phyloP scores from a whole-genome alignment of 1,140 invertebrate genomes.

The Macrotrachela quadricornifera region DNA sequence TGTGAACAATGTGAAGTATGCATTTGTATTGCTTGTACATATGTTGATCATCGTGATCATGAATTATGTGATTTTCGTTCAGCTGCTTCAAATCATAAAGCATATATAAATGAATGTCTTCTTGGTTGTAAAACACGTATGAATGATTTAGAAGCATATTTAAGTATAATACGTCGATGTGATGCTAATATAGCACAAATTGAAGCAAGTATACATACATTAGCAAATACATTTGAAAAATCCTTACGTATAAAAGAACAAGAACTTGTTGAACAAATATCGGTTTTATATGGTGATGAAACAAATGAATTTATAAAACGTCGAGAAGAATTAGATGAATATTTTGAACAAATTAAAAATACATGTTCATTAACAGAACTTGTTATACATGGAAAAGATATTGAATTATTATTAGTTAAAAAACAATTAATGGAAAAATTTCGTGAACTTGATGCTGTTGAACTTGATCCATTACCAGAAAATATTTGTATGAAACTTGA shows the following conservation, averaged over 20 bases:
- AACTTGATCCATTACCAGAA: slow-evolving; percentile 20
- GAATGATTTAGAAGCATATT: slow-evolving; percentile 1
- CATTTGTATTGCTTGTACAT: slow-evolving; percentile 31
- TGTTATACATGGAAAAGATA: slow-evolving; percentile 29
- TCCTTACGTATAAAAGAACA: slow-evolving; percentile 25
- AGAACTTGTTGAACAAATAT: slow-evolving; percentile 25
- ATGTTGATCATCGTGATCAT: slow-evolving; percentile 31
- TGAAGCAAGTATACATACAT: slow-evolving; percentile 1
- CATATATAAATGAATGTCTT: slow-evolving; percentile 22
- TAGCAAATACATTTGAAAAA: slow-evolving; percentile 22
- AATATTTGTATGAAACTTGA: slow-evolving; percentile 21
- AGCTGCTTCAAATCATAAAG: slow-evolving; percentile 28
- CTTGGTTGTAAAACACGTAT: slow-evolving; percentile 20
- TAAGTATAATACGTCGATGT: neutral
- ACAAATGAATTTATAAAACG: slow-evolving; percentile 24
- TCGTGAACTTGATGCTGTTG: slow-evolving; percentile 18
- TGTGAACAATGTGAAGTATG: slow-evolving; percentile 30
- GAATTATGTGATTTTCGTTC: slow-evolving; percentile 28
- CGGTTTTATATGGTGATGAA: slow-evolving; percentile 23
- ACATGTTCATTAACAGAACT: slow-evolving; percentile 29
- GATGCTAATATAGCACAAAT: neutral
- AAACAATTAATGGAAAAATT: slow-evolving; percentile 31
- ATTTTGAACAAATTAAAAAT: slow-evolving; percentile 26
- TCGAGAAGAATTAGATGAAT: slow-evolving; percentile 22
- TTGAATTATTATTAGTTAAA: slow-evolving; percentile 29